Evolutionary conservation across 2,113 vertebrate genomes (phyloP).

Genomic region (Casuarius casuarius): DNA sequence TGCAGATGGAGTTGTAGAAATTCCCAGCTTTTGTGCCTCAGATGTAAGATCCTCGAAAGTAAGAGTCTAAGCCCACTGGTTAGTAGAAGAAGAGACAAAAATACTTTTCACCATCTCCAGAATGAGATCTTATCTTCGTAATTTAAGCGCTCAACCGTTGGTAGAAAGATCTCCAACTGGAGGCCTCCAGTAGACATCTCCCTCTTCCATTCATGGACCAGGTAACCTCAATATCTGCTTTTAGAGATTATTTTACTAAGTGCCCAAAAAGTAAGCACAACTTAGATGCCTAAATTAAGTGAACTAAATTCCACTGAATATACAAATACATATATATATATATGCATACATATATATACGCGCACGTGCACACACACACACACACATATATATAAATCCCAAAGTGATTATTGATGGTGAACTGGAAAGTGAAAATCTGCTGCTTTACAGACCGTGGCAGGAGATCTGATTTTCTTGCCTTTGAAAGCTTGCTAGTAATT

Average conservation of each 20-base stretch:
- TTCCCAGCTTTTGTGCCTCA: not conserved
- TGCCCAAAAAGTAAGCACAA: not conserved
- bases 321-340: not conserved
- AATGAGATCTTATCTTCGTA: not conserved
- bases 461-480: rapidly evolving
- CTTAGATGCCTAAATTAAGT: not conserved
- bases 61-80: no score
- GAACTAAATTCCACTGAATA: not conserved
- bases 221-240: not conserved
- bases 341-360: not conserved
- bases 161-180: not conserved
- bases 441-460: not conserved
- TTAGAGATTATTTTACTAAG: not conserved
- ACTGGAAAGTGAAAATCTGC: not conserved
- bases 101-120: no score
- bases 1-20: not conserved
- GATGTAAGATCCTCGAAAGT: not conserved
- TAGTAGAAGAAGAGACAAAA: no score
- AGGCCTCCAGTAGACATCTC: not conserved
- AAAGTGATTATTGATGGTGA: not conserved
- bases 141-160: not conserved
- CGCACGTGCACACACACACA: no score
- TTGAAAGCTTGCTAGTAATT: not conserved
- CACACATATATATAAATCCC: not conserved
- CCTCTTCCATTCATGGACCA: not conserved